phyloP scores from a whole-genome alignment of 2,888 invertebrate genomes.

The Sericinus montela region DNA sequence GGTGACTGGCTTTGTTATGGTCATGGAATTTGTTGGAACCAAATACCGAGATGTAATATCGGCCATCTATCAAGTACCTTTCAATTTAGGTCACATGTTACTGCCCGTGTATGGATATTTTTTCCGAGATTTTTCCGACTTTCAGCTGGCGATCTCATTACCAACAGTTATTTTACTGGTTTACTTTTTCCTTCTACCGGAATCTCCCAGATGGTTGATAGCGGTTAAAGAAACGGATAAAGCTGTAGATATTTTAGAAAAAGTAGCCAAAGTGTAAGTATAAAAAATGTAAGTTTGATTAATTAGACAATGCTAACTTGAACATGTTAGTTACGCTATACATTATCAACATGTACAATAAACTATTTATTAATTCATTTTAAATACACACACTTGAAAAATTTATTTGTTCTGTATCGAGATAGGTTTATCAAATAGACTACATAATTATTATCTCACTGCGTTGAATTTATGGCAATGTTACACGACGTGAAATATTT shows the following conservation, averaged over 20 bases:
- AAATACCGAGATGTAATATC: conserved; percentile 77
- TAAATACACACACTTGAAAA: too few species aligned
- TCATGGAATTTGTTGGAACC: conserved; percentile 84
- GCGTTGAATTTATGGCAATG: neutral
- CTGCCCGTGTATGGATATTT: conserved; percentile 81
- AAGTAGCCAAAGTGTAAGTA: conserved; percentile 79
- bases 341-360: too few species aligned
- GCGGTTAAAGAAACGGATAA: conserved; percentile 83
- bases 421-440: neutral
- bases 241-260: conserved; percentile 81
- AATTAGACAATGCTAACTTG: too few species aligned
- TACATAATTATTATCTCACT: neutral
- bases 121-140: conserved; percentile 81
- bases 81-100: conserved; percentile 83
- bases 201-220: conserved; percentile 89
- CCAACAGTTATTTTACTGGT: conserved; percentile 78
- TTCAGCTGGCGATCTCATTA: conserved; percentile 83
- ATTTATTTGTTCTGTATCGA: too few species aligned
- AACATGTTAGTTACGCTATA: too few species aligned
- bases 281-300: too few species aligned
- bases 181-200: conserved; percentile 85
- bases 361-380: too few species aligned
- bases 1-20: conserved; percentile 80
- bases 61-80: conserved; percentile 84
- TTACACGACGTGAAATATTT: neutral